Evolutionary conservation across 2,888 invertebrate genomes (phyloP).

Genomic region (Clunio marinus): DNA sequence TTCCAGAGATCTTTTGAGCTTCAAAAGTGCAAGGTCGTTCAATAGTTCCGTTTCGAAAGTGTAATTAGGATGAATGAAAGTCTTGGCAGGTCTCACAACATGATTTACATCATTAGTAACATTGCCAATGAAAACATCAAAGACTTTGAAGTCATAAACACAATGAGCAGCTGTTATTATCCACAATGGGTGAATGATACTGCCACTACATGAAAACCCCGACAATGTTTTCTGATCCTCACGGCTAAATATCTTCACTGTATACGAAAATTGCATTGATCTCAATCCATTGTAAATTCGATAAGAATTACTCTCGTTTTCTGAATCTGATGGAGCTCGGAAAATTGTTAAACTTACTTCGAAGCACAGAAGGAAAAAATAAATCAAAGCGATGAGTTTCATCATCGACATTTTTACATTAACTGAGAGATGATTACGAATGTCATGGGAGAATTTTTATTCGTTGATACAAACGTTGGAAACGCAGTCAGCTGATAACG

Average conservation of each 20-base stretch:
- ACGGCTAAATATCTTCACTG: conserved; percentile 21
- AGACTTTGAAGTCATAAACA: neutral
- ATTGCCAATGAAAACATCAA: neutral
- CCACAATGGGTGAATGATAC: neutral
- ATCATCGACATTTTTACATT: too few species aligned
- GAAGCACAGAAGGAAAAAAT: too few species aligned
- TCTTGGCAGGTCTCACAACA: neutral
- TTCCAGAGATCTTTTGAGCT: neutral
- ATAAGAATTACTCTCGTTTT: too few species aligned
- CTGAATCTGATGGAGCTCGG: too few species aligned
- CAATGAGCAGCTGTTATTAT: conserved; percentile 6
- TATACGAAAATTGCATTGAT: neutral
- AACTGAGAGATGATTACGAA: too few species aligned
- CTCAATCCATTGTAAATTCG: too few species aligned
- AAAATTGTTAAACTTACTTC: too few species aligned
- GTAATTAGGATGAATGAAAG: conserved; percentile 18
- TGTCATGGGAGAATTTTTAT: too few species aligned
- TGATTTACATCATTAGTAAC: conserved; percentile 19
- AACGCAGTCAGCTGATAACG: too few species aligned
- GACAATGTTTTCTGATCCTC: neutral
- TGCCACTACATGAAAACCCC: conserved; percentile 2
- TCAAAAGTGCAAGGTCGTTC: conserved; percentile 15
- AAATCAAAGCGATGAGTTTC: too few species aligned
- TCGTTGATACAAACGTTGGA: too few species aligned
- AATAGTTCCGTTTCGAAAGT: neutral